Evolutionary conservation across 1,140 invertebrate species (phyloP).

Genomic region (Macrobrachium nipponense): DNA sequence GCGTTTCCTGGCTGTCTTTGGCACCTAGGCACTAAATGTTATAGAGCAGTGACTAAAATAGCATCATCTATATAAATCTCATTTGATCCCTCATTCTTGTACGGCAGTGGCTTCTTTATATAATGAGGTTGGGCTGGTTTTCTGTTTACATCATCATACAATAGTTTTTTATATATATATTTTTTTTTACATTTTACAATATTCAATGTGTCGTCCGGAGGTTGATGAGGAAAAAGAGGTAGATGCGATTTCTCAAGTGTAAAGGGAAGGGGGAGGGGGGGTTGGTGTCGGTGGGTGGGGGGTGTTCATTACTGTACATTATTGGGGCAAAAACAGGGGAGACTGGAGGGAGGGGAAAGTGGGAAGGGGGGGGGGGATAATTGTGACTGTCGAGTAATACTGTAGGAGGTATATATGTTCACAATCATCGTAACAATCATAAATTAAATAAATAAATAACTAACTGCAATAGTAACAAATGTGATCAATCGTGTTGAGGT

Average conservation of each 20-base stretch:
- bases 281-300: slow-evolving; percentile 1
- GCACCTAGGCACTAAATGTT: slow-evolving; percentile 58
- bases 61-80: slow-evolving; percentile 49
- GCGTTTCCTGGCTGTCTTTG: slow-evolving; percentile 61
- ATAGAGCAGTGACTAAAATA: slow-evolving; percentile 58
- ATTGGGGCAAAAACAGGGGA: neutral
- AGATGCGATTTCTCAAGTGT: slow-evolving; percentile 27
- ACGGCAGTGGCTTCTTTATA: slow-evolving; percentile 47
- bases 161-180: too few relatives aligned
- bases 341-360: too few relatives aligned
- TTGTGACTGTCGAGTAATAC: too few relatives aligned
- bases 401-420: too few relatives aligned
- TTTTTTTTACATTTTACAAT: too few relatives aligned
- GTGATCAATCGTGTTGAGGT: too few relatives aligned
- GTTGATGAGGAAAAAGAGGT: slow-evolving; percentile 39
- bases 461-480: too few relatives aligned
- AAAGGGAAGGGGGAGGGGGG: slow-evolving; percentile 15
- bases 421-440: too few relatives aligned
- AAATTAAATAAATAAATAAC: too few relatives aligned
- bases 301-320: neutral
- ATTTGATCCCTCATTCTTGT: slow-evolving; percentile 61
- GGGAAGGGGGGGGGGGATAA: too few relatives aligned
- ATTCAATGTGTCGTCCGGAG: too few relatives aligned
- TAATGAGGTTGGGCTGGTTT: slow-evolving; percentile 16
- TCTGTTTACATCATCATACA: neutral